Percentiles rank a stretch among this genome's conserved stretches.
These are phyloP conservation scores for Cardiocondyla obscurior DNA, from an alignment of 1,140 invertebrate genomes.

Conservation along the genomic window DNA sequence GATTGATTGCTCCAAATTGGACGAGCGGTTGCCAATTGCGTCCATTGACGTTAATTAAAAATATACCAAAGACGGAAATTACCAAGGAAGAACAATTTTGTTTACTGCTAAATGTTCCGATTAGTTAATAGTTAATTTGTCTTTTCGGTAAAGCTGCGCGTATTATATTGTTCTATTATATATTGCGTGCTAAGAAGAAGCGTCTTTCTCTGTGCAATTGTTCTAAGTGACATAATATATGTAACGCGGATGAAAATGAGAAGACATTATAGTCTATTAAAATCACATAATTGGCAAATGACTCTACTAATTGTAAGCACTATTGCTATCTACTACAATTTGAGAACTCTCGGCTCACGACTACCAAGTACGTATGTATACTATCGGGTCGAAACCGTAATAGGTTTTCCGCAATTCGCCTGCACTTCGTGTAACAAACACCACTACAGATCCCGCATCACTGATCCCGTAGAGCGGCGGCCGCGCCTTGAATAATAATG, in stretches of 20 bases:
- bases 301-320: slow-evolving; percentile 17
- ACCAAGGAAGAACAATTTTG: background rate
- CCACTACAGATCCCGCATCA: background rate
- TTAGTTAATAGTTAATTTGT: too few species aligned
- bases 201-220: background rate
- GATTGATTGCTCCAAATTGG: slow-evolving; percentile 12
- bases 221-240: background rate
- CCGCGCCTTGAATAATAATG: slow-evolving; percentile 50
- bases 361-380: background rate
- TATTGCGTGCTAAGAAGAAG: background rate
- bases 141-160: background rate
- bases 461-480: background rate
- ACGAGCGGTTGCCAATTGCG: background rate
- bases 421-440: slow-evolving; percentile 40
- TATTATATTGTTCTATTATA: too few species aligned
- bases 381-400: slow-evolving; percentile 29
- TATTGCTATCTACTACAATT: slow-evolving; percentile 4
- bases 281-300: slow-evolving; percentile 41
- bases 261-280: slow-evolving; percentile 8
- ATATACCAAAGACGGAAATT: background rate
- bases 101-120: background rate
- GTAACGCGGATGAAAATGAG: background rate
- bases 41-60: background rate
- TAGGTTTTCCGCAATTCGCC: slow-evolving; percentile 52
- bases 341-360: slow-evolving; percentile 33